These are phyloP conservation scores for Aleadryas rufinucha DNA, from an alignment of 2,113 vertebrate genomes.

Conservation along the genomic window DNA sequence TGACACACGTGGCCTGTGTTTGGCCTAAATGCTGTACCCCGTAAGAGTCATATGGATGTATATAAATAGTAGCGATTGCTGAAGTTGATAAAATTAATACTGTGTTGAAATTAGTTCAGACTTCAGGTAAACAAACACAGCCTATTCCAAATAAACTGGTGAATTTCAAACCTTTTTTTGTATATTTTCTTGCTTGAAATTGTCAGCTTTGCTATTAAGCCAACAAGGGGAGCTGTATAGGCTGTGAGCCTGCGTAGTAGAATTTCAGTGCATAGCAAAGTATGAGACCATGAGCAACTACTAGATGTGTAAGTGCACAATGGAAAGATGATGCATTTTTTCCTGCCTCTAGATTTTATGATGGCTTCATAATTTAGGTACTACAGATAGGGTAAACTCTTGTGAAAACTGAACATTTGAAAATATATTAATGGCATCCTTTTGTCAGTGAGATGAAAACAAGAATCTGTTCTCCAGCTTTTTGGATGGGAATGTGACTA, in stretches of 20 bases:
- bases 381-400: neutral
- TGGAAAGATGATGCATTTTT: neutral
- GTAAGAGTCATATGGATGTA: neutral
- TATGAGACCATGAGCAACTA: neutral
- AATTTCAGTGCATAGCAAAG: neutral
- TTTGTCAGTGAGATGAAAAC: neutral
- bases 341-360: neutral
- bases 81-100: neutral
- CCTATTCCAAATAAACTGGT: neutral
- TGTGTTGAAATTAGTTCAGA: neutral
- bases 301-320: neutral
- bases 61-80: neutral
- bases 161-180: neutral
- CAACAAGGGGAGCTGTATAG: neutral
- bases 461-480: neutral
- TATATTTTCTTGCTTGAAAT: neutral
- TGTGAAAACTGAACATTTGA: neutral
- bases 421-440: neutral
- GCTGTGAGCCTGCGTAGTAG: neutral
- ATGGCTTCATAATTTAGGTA: neutral
- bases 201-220: neutral
- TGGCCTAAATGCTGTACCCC: neutral
- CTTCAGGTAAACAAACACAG: neutral
- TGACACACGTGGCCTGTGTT: rapidly evolving
- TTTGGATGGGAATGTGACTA: neutral